Evolutionary conservation across 37 sponge, comb jelly and placozoan species (phyloP).

Genomic region (Ephydatia muelleri): DNA sequence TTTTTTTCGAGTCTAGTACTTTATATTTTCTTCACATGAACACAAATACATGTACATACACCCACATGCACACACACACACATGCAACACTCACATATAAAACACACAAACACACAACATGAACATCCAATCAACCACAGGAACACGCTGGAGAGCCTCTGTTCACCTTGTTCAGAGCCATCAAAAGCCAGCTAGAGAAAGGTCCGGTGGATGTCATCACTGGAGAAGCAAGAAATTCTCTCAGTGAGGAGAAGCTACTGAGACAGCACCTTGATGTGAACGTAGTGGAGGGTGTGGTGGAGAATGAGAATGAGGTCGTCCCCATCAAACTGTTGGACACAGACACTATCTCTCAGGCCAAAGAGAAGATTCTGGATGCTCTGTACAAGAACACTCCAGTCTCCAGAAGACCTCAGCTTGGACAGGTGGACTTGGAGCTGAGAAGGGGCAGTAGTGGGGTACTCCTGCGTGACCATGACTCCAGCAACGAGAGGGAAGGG

Average conservation of each 20-base stretch:
- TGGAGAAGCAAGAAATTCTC: constrained; percentile 87
- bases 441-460: constrained; percentile 26
- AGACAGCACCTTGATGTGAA: constrained; percentile 78
- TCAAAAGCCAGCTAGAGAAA: constrained; percentile 94
- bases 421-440: constrained; percentile 64
- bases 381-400: constrained; percentile 64
- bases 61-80: too few relatives aligned
- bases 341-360: constrained; percentile 96
- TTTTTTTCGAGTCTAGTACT: too few relatives aligned
- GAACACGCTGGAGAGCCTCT: constrained; percentile 80
- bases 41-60: background rate
- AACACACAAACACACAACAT: background rate
- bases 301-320: constrained; percentile 51
- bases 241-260: constrained; percentile 93
- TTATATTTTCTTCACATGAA: background rate
- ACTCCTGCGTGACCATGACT: constrained; percentile 80
- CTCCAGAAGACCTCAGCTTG: constrained; percentile 62
- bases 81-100: too few relatives aligned
- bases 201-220: constrained; percentile 96
- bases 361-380: constrained; percentile 92
- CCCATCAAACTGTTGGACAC: constrained; percentile 88
- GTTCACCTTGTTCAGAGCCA: constrained; percentile 84
- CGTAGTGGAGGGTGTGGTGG: constrained; percentile 79
- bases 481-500: constrained; percentile 76
- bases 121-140: constrained; percentile 57